These are phyloP conservation scores for Phacellophora camtschatica DNA, from an alignment of 30 jellyfish, hydroid and myxozoan genomes.

Conservation along the genomic window DNA sequence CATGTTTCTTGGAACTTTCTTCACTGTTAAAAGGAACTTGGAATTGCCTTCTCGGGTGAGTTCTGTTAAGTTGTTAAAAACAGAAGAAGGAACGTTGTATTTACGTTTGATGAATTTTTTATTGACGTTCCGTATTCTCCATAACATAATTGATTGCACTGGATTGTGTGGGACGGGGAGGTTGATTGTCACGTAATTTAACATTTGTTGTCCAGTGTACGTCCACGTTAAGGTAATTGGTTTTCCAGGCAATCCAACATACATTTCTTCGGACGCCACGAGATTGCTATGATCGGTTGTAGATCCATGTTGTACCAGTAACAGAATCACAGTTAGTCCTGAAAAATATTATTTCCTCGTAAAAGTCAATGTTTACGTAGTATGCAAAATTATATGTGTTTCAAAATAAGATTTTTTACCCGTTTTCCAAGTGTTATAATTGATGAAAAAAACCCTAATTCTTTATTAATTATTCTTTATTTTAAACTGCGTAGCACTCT, in stretches of 20 bases:
- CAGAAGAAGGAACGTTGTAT: background rate
- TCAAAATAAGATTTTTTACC: too few relatives aligned
- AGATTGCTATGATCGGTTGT: background rate
- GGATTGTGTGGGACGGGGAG: background rate
- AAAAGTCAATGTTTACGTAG: too few relatives aligned
- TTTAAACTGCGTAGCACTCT: too few relatives aligned
- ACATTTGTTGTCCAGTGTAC: constrained; percentile 1
- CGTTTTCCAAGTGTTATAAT: too few relatives aligned
- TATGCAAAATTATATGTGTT: too few relatives aligned
- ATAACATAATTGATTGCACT: background rate
- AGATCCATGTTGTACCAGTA: background rate
- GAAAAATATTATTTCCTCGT: too few relatives aligned
- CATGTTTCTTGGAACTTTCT: constrained; percentile 17
- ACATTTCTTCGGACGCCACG: background rate
- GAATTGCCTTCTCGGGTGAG: background rate
- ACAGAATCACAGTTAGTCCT: background rate
- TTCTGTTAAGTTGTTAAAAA: constrained; percentile 35
- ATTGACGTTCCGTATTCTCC: constrained; percentile 3
- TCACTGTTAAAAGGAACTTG: background rate
- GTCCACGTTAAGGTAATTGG: constrained; percentile 4
- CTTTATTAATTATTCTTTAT: too few relatives aligned
- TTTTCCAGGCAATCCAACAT: constrained; percentile 29
- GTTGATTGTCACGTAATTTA: background rate
- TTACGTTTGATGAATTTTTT: background rate
- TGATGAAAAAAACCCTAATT: too few relatives aligned